phyloP scores from a whole-genome alignment of 2,797 vertebrate species.

The Furcifer pardalis region DNA sequence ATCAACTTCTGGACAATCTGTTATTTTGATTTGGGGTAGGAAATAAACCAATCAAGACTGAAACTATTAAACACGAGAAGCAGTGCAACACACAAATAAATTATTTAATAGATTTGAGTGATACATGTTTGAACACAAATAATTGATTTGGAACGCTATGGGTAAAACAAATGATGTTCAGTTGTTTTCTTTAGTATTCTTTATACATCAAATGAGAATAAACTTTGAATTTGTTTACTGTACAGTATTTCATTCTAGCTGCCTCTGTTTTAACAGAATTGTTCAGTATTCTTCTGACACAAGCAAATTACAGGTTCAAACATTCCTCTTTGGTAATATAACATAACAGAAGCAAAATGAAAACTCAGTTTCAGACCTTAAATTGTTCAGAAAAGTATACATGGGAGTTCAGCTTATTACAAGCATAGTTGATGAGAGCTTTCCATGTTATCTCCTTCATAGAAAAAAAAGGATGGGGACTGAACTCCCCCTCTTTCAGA shows the following conservation, averaged over 20 bases:
- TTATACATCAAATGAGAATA: conserved; percentile 6
- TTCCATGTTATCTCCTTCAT: no score
- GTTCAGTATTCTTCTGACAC: neutral
- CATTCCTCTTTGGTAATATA: neutral
- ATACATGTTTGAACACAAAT: neutral
- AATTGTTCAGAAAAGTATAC: neutral
- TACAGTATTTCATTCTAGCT: conserved; percentile 7
- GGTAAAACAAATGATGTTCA: neutral
- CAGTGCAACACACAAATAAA: neutral
- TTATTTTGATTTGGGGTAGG: rapidly evolving
- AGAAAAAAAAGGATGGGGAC: no score
- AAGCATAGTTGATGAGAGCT: no score
- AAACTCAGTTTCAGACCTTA: neutral
- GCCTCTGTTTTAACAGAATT: conserved; percentile 17
- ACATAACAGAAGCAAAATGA: neutral
- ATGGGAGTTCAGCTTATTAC: no score
- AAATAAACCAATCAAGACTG: neutral
- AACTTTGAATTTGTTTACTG: conserved; percentile 5
- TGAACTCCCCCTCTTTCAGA: no score
- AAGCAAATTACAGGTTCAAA: neutral
- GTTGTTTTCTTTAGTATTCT: neutral
- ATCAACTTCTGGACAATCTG: rapidly evolving
- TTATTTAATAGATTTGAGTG: rapidly evolving
- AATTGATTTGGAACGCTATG: conserved; percentile 20
- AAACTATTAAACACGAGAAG: neutral